Conservation (phyloP, 2,797 vertebrate species). For the Acipenser ruthenus region DNA sequence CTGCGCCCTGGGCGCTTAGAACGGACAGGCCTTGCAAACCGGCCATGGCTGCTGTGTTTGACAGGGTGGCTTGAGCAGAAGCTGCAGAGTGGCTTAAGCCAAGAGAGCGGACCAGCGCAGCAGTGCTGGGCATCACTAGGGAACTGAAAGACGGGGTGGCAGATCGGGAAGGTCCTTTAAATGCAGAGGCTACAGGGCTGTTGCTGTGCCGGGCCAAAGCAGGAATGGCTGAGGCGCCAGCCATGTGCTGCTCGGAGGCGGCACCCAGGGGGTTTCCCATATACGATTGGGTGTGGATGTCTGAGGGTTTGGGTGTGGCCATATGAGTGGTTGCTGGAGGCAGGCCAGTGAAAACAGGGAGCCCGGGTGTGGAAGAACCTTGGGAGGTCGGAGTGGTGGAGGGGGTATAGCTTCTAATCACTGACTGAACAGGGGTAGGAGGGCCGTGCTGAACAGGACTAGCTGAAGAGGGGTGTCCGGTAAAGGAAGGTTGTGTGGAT, state of each 20-base stretch:
- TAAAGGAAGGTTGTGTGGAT: constrained; percentile 46
- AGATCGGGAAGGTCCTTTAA: constrained; percentile 78
- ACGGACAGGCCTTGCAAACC: constrained; percentile 68
- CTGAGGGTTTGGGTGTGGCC: constrained; percentile 51
- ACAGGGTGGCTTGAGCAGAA: constrained; percentile 69
- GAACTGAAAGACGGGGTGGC: constrained; percentile 67
- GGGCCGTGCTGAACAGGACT: constrained; percentile 45
- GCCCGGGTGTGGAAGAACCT: constrained; percentile 56
- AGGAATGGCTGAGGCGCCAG: neutral
- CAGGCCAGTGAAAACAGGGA: constrained; percentile 57
- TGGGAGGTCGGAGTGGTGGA: constrained; percentile 58
- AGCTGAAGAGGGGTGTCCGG: constrained; percentile 59
- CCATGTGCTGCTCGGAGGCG: constrained; percentile 37
- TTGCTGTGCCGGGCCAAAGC: constrained; percentile 52
- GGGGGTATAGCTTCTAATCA: constrained; percentile 76
- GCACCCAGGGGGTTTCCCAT: constrained; percentile 31
- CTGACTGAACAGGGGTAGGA: constrained; percentile 50
- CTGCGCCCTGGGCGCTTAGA: constrained; percentile 49
- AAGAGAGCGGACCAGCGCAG: constrained; percentile 56
- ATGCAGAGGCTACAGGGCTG: constrained; percentile 84
- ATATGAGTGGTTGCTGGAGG: constrained; percentile 35
- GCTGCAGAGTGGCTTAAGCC: constrained; percentile 59
- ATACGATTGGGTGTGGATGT: constrained; percentile 30
- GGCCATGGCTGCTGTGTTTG: constrained; percentile 62
- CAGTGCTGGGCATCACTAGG: constrained; percentile 59